Evolutionary conservation across 35 echinoderm and acorn worm genomes (phyloP), one percentile per base, ranked within the genome.

Genomic region (Anneissia japonica): DNA sequence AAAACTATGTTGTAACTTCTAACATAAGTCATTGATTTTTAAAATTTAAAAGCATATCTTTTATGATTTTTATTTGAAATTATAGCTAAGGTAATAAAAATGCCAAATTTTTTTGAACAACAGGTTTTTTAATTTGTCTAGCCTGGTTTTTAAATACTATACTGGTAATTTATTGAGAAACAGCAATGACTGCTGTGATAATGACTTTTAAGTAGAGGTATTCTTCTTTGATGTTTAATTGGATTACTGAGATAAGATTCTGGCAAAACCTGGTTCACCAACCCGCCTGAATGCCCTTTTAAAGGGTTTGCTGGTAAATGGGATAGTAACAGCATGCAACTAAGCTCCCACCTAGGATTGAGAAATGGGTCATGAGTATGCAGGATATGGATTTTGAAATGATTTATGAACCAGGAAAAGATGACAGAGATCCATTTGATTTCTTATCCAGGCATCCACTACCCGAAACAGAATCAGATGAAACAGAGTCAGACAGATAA

Each of bases 381-480:
- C n/a, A n/a, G n/a, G n/a, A n/a, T n/a, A n/a, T n/a, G n/a, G n/a
- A 94, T 38, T 94, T 37, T 41, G 87, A 90, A 80, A 31, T 94
- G 21, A 31, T 87, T 2, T 94, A 94, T 87, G 88, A 94, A 81
- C 92, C 84, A 83, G 85, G 92, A n/a, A 90, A 81, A 88, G 85
- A 92, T 56, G 45, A 83, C 76, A 85, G 45, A 83, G 85, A 80
- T 86, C 93, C 87, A n/a, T 17, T 93, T 13, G 83, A 89, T 38
- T 93, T 76, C 43, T n/a, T n/a, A n/a, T 93, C 87, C 6, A 90
- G 88, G 90, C 87, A 93, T 73, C 92, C 92, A 46, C 17, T 89
- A 46, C 46, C 86, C 32, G 83, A 81, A 76, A 86, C 40, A 43
- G 40, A 43, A 43, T 4, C 38, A 28, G 84, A 93, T 30, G 73